Evolutionary conservation across 2,113 vertebrate species (phyloP).

Genomic region (Pelmatolapia mariae): DNA sequence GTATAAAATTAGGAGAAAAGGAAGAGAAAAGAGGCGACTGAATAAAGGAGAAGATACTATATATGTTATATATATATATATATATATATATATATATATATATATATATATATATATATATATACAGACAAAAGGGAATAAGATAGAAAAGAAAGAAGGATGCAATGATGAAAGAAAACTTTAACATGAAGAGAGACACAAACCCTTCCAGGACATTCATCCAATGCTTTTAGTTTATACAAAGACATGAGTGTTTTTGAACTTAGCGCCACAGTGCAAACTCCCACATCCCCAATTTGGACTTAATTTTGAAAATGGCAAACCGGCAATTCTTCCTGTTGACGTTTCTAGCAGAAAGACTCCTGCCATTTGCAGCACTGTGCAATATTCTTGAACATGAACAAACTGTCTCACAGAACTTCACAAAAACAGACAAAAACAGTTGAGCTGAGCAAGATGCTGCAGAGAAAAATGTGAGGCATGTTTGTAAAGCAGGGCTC

Average conservation of each 20-base stretch:
- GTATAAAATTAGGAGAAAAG: background rate
- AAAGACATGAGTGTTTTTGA: background rate
- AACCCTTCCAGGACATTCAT: background rate
- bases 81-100: background rate
- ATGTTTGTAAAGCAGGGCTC: background rate
- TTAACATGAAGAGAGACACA: background rate
- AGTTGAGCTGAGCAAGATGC: background rate
- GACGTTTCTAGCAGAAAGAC: background rate
- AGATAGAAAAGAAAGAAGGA: background rate
- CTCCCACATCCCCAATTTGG: background rate
- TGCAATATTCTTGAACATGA: background rate
- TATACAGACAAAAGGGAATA: background rate
- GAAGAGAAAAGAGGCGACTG: background rate
- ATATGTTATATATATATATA: accelerated
- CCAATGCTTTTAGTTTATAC: background rate
- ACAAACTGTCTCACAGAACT: background rate
- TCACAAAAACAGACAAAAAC: background rate
- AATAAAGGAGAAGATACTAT: background rate
- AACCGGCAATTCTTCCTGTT: accelerated
- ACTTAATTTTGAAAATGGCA: background rate
- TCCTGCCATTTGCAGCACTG: accelerated
- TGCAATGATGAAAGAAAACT: background rate
- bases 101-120: background rate
- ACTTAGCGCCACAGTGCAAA: background rate
- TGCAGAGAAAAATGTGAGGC: background rate